Evolutionary conservation across 2,797 vertebrate species (phyloP).

Genomic region (Ambastaia sidthimunki): DNA sequence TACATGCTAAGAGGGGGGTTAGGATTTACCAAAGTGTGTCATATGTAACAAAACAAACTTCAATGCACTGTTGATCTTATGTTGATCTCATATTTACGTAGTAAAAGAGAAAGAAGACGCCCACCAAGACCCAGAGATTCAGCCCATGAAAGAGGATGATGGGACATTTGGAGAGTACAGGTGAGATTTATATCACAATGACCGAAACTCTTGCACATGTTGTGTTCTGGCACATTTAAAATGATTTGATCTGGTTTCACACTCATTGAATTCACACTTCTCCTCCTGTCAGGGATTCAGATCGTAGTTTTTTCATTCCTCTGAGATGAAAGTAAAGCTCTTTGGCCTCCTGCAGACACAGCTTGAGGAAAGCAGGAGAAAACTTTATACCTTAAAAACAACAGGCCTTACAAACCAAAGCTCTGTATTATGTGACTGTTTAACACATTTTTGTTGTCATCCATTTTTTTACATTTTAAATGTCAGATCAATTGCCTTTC

Average conservation of each 20-base stretch:
- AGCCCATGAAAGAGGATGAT: conserved; percentile 98
- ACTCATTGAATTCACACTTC: conserved; percentile 43
- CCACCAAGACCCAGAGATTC: conserved; percentile 96
- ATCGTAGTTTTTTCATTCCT: conserved; percentile 67
- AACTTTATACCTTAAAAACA: conserved; percentile 12
- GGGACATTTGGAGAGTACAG: conserved; percentile 99
- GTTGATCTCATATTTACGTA: conserved; percentile 60
- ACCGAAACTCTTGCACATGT: not conserved
- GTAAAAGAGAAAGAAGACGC: conserved; percentile 99
- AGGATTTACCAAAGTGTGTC: not conserved
- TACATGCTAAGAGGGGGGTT: too few species aligned
- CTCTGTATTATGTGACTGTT: conserved; percentile 20
- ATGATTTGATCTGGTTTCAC: conserved; percentile 8
- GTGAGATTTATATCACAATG: conserved; percentile 73
- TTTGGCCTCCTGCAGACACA: conserved; percentile 49
- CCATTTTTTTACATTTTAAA: not conserved
- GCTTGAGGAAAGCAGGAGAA: conserved; percentile 70
- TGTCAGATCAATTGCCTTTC: conserved; percentile 17
- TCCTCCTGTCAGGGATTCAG: conserved; percentile 66
- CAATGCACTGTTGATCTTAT: not conserved
- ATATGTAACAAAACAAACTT: not conserved
- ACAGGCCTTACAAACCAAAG: conserved; percentile 17
- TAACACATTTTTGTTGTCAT: not conserved
- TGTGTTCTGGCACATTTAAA: too few species aligned
- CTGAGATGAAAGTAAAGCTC: conserved; percentile 67